Percentiles rank a stretch among this genome's conserved stretches.
Conservation (phyloP, 2,888 invertebrate genomes). For the Polydrusus pterygomalis region DNA sequence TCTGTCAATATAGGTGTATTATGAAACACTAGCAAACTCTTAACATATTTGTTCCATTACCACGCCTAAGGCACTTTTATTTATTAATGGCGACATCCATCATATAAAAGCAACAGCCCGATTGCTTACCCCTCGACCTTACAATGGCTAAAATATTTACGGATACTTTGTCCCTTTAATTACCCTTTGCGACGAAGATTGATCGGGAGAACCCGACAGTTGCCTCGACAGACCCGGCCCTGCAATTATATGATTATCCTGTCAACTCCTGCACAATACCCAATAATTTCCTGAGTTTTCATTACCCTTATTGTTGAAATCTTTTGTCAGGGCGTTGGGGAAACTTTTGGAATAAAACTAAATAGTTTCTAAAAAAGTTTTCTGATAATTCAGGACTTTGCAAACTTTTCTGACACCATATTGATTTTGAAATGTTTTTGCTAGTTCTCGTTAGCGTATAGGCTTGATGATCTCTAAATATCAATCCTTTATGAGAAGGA, state of each 20-base stretch:
- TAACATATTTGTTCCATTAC: conserved; percentile 39
- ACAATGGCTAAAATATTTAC: conserved; percentile 64
- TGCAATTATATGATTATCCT: conserved; percentile 70
- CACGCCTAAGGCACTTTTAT: background rate
- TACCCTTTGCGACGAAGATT: conserved; percentile 69
- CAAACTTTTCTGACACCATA: background rate
- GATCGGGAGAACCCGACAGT: conserved; percentile 66
- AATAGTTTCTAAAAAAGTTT: conserved; percentile 67
- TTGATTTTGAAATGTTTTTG: too few relatives aligned
- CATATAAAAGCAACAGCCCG: conserved; percentile 45
- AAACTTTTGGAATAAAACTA: conserved; percentile 68
- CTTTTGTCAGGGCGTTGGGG: conserved; percentile 65
- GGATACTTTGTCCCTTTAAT: conserved; percentile 59
- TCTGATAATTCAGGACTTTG: conserved; percentile 23
- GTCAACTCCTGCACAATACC: conserved; percentile 67
- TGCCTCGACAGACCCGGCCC: conserved; percentile 62
- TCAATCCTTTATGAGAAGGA: too few relatives aligned
- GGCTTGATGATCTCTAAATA: too few relatives aligned
- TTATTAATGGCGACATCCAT: conserved; percentile 49
- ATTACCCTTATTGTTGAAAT: conserved; percentile 71
- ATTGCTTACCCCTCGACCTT: conserved; percentile 35
- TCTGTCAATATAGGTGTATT: too few relatives aligned
- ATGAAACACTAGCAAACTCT: background rate
- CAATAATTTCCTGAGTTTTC: conserved; percentile 71
- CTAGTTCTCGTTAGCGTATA: too few relatives aligned